A percentile compares a stretch with the other conserved stretches of the same genome.
These are phyloP conservation scores for Sebastes trivittatus DNA, from an alignment of 2,797 vertebrate species.

Conservation along the genomic window DNA sequence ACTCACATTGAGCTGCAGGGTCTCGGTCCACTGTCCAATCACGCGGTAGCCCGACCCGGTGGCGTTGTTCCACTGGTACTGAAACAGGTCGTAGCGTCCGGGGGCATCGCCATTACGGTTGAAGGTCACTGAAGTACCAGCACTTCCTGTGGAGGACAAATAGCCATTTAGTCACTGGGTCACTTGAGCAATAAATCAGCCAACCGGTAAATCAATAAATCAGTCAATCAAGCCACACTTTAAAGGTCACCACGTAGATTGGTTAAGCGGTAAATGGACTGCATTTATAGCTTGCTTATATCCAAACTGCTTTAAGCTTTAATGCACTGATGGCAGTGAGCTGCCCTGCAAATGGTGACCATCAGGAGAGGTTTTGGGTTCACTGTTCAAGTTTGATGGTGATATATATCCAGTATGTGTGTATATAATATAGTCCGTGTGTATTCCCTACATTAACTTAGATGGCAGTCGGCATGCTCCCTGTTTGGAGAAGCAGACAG, in stretches of 20 bases:
- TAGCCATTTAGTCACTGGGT: not conserved
- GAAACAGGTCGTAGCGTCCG: conserved; percentile 95
- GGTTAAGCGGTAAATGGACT: not conserved
- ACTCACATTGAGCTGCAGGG: conserved; percentile 93
- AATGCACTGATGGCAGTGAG: too few species aligned
- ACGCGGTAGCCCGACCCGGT: conserved; percentile 86
- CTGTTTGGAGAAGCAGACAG: too few species aligned
- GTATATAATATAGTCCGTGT: too few species aligned
- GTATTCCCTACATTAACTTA: too few species aligned
- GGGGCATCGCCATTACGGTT: conserved; percentile 95
- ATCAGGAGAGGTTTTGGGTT: too few species aligned
- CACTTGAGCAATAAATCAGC: not conserved
- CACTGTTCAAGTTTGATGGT: too few species aligned
- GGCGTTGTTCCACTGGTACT: conserved; percentile 90
- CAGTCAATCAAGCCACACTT: not conserved
- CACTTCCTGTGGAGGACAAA: conserved; percentile 85
- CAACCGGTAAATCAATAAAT: not conserved
- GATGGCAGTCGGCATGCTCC: too few species aligned
- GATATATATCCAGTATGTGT: too few species aligned
- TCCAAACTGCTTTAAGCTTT: not conserved
- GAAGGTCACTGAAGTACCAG: conserved; percentile 93
- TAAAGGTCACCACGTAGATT: not conserved
- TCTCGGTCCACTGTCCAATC: conserved; percentile 94
- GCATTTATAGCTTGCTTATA: not conserved
- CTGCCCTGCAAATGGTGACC: too few species aligned